Evolutionary conservation across 2,113 vertebrate species (phyloP).

Genomic region (Cyprinus carpio): DNA sequence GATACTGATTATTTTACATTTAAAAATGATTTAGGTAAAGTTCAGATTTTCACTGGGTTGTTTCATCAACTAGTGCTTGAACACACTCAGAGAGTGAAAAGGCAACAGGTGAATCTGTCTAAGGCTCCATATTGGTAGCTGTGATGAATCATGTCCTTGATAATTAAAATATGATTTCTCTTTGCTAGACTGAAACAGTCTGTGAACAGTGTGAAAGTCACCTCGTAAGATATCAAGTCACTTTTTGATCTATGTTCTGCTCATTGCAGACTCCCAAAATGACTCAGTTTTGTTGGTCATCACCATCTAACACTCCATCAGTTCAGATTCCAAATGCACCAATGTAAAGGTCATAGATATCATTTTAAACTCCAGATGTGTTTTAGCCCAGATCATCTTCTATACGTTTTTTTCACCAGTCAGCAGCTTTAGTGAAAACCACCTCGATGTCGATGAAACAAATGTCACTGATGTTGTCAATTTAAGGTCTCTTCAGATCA

Average conservation of each 20-base stretch:
- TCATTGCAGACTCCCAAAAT: not conserved
- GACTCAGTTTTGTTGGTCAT: not conserved
- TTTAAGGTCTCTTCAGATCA: too few relatives aligned
- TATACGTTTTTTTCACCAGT: not conserved
- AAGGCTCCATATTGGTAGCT: not conserved
- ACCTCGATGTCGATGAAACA: too few relatives aligned
- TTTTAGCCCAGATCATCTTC: not conserved
- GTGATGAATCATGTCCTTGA: not conserved
- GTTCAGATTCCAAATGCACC: not conserved
- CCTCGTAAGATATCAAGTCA: not conserved
- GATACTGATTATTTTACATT: too few relatives aligned
- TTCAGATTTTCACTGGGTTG: not conserved
- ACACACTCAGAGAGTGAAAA: too few relatives aligned
- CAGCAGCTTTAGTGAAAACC: not conserved
- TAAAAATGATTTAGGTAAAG: not conserved
- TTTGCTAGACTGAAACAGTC: not conserved
- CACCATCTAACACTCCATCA: not conserved
- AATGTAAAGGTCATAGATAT: not conserved
- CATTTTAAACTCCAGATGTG: not conserved
- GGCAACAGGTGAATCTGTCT: constrained; percentile 25
- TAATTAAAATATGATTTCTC: not conserved
- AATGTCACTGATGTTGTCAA: too few relatives aligned
- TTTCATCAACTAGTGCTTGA: too few relatives aligned
- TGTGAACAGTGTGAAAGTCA: not conserved
- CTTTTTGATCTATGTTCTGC: not conserved